phyloP scores from a whole-genome alignment of 2,888 invertebrate genomes.

The Amphipyra tragopoginis region DNA sequence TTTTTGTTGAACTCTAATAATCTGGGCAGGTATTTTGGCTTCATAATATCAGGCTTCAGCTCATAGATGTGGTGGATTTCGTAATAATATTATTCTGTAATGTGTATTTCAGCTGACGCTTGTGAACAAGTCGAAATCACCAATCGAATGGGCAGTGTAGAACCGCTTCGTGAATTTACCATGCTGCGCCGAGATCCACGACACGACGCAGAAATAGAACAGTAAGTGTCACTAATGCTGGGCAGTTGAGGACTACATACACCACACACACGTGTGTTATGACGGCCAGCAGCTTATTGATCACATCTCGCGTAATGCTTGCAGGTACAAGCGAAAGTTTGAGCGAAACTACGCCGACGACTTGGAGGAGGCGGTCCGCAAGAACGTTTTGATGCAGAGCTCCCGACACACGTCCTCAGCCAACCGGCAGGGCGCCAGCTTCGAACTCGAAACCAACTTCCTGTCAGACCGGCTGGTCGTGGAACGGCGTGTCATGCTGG shows the following conservation, averaged over 20 bases:
- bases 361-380: slow-evolving; percentile 78
- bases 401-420: slow-evolving; percentile 73
- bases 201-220: slow-evolving; percentile 63
- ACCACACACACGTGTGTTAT: no score
- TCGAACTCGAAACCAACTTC: slow-evolving; percentile 61
- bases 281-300: no score
- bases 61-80: no score
- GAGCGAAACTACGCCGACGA: slow-evolving; percentile 72
- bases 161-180: slow-evolving; percentile 81
- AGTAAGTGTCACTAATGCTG: slow-evolving; percentile 52
- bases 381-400: slow-evolving; percentile 73
- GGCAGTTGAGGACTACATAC: not conserved
- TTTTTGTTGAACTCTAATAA: no score
- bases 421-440: slow-evolving; percentile 79
- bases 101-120: slow-evolving; percentile 61
- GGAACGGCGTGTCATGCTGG: slow-evolving; percentile 40
- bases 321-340: slow-evolving; percentile 71
- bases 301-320: not conserved
- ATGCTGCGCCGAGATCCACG: slow-evolving; percentile 70
- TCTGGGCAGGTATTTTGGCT: no score
- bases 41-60: no score
- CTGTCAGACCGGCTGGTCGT: slow-evolving; percentile 46
- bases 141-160: slow-evolving; percentile 59
- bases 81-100: no score
- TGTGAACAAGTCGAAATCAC: slow-evolving; percentile 66